Percentiles rank a stretch among this genome's conserved stretches.
These are phyloP conservation scores for Rhogogaster chlorosoma DNA, from an alignment of 2,888 invertebrate genomes.

Conservation along the genomic window DNA sequence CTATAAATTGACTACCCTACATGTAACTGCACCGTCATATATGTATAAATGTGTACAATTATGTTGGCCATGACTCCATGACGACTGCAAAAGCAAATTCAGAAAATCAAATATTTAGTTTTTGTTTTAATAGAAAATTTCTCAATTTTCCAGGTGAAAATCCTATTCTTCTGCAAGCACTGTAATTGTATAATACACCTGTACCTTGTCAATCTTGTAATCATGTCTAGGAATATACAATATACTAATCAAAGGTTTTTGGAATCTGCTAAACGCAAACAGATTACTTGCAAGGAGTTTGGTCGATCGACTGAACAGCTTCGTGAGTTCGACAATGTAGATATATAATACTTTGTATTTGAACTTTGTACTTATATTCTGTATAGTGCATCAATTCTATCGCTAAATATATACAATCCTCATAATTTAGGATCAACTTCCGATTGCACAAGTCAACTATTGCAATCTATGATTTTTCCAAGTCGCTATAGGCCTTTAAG, in stretches of 20 bases:
- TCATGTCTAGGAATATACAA: not conserved
- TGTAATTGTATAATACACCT: not conserved
- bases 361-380: too few relatives aligned
- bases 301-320: not conserved
- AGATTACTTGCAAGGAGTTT: conserved; percentile 6
- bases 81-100: not conserved
- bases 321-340: not conserved
- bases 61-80: conserved; percentile 32
- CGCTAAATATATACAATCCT: not conserved
- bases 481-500: not conserved
- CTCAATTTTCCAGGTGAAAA: conserved; percentile 4
- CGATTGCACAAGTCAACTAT: not conserved
- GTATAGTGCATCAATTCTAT: not conserved
- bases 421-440: not conserved
- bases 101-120: not conserved
- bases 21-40: not conserved
- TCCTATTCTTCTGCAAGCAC: not conserved
- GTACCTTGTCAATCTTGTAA: not conserved
- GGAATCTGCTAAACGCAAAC: not conserved
- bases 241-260: not conserved
- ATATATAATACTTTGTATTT: not conserved
- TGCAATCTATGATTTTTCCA: not conserved
- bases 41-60: not conserved
- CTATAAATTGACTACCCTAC: not conserved
- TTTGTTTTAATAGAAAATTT: not conserved